Base-by-base conservation (phyloP, 2,888 invertebrate genomes). In the Athetis lepigone region DNA sequence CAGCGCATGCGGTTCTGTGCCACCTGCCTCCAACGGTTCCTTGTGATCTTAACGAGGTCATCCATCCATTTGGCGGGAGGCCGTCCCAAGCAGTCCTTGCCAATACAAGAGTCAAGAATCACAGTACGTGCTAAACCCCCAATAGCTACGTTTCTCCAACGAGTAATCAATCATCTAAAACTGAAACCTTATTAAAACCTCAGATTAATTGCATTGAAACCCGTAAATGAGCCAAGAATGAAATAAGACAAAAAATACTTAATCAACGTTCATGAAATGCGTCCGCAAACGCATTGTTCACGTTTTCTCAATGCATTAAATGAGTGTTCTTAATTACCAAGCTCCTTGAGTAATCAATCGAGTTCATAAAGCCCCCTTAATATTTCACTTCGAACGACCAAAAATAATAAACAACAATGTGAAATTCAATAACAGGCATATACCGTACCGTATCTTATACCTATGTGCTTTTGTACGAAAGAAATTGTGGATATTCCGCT, bases 401-500 rank as follows among this genome's bases (percentile, higher is more conserved):
- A 90, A 88, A 91, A 91, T 89, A 90, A 86, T 83, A 85, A 86
- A 89, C 74, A 80, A 79, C 84, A 85, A 84, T 82, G 87, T 82
- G 86, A 86, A 90, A 90, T 90, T 90, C 89, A 92, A 92, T 91
- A 90, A 88, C 83, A 85, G 76, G 59, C 81, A 84, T 84, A 82
- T 85, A 84, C 64, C 67, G 7, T 9, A 88, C 84, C 88, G 81
- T 84, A 71, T 85, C 86, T 79, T 83, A 81, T 82, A 33, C 33
- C 33, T 33, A 76, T 79, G 81, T 79, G 76, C 71, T 82, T 84
- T 8, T 81, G 81, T 57, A 64, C 79, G 71, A 72, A 80, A 79
- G 62, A 51, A 67, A 64, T 36, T 67, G 66, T 85, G 86, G 88
- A 88, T 49, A 68, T 73, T 49, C 75, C 54, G 23, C 27, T 21